Evolutionary conservation across 2,888 invertebrate species (phyloP).

Genomic region (Coenonympha arcania): DNA sequence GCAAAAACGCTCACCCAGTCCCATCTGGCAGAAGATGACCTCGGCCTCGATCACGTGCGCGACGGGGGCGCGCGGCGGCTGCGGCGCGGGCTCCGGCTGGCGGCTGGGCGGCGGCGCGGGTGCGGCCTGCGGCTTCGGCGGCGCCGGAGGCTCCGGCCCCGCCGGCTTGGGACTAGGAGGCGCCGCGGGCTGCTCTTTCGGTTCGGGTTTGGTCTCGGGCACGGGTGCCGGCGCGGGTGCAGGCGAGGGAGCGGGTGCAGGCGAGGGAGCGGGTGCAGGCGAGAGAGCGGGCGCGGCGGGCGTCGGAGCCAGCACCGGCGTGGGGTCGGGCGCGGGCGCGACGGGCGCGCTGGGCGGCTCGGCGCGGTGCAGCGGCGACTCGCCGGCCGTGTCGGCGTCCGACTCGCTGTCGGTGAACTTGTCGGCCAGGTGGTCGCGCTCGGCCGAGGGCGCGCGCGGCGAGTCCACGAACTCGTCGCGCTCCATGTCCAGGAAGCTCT

Average conservation of each 20-base stretch:
- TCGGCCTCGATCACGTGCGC: conserved; percentile 77
- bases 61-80: conserved; percentile 46
- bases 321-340: conserved; percentile 26
- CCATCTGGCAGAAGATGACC: conserved; percentile 81
- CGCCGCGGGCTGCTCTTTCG: conserved; percentile 50
- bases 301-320: conserved; percentile 48
- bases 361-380: conserved; percentile 61
- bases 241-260: conserved; percentile 22
- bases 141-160: conserved; percentile 37
- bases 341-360: conserved; percentile 33
- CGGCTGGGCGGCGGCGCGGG: conserved; percentile 27
- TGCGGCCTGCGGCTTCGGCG: conserved; percentile 25
- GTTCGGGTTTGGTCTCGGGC: conserved; percentile 26
- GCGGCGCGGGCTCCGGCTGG: conserved; percentile 30
- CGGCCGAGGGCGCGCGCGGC: conserved; percentile 50
- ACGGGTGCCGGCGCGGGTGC: conserved; percentile 30
- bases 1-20: conserved; percentile 73
- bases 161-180: conserved; percentile 24
- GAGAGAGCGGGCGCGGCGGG: conserved; percentile 29
- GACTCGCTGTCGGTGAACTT: conserved; percentile 76
- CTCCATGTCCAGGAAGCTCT: conserved; percentile 68
- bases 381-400: conserved; percentile 66
- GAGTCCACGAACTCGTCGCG: conserved; percentile 60
- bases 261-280: conserved; percentile 20
- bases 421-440: conserved; percentile 66